Conservation (phyloP, 2,888 invertebrate genomes). For the Sarcophaga carnaria region DNA sequence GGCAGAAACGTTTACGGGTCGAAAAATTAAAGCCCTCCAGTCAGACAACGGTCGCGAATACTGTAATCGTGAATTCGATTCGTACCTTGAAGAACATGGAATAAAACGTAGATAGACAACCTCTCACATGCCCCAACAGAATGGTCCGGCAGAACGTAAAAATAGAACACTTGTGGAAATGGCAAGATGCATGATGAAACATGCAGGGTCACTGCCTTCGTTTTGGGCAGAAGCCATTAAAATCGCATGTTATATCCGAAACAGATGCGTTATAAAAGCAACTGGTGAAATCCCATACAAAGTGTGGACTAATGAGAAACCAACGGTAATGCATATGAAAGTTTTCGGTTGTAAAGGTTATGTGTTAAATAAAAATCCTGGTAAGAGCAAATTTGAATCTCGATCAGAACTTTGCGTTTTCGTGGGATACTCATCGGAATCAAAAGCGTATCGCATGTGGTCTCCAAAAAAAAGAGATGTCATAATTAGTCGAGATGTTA, state of each 20-base stretch:
- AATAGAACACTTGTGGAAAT: conserved; percentile 70
- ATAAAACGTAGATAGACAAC: conserved; percentile 67
- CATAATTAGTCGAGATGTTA: conserved; percentile 66
- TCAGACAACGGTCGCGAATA: conserved; percentile 69
- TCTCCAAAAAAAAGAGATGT: conserved; percentile 44
- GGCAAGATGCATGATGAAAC: conserved; percentile 70
- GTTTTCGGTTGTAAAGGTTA: conserved; percentile 48
- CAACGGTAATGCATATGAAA: conserved; percentile 52
- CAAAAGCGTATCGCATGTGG: conserved; percentile 66
- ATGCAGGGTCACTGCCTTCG: conserved; percentile 59
- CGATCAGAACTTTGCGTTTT: conserved; percentile 55
- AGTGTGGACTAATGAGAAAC: conserved; percentile 49
- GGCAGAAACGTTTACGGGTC: conserved; percentile 52
- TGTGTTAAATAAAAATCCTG: conserved; percentile 49
- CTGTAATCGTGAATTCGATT: conserved; percentile 67
- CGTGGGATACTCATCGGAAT: conserved; percentile 61
- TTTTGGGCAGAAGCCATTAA: conserved; percentile 65
- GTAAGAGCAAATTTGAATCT: conserved; percentile 55
- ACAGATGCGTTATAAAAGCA: conserved; percentile 58
- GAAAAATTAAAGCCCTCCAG: conserved; percentile 61
- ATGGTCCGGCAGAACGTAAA: conserved; percentile 69
- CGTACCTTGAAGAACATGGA: conserved; percentile 47
- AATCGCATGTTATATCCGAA: conserved; percentile 63
- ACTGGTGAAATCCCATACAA: conserved; percentile 56
- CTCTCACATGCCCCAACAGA: conserved; percentile 69